Evolutionary conservation across 2,888 invertebrate species (phyloP).

Genomic region (Cenopis cana): DNA sequence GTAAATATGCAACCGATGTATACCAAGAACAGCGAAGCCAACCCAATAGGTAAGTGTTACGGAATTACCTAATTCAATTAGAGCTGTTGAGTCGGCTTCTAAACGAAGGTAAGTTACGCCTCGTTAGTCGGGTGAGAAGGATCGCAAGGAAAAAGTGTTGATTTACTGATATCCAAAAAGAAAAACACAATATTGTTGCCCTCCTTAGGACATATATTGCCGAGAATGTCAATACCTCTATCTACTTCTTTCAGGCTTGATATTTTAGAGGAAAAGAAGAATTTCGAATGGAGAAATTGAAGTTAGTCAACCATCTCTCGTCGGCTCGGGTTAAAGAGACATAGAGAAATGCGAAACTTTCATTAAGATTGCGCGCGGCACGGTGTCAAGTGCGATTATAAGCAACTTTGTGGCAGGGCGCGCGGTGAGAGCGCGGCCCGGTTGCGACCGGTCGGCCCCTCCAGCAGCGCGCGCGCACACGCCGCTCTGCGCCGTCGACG

Average conservation of each 20-base stretch:
- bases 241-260: not conserved
- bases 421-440: slow-evolving; percentile 82
- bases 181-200: slow-evolving; percentile 13
- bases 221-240: not conserved
- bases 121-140: slow-evolving; percentile 46
- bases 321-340: slow-evolving; percentile 55
- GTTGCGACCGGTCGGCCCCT: slow-evolving; percentile 84
- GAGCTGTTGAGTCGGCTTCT: slow-evolving; percentile 64
- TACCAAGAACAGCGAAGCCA: slow-evolving; percentile 62
- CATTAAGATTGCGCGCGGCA: slow-evolving; percentile 75
- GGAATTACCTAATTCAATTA: slow-evolving; percentile 78
- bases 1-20: slow-evolving; percentile 44
- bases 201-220: not conserved
- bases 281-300: slow-evolving; percentile 32
- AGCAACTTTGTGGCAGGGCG: slow-evolving; percentile 72
- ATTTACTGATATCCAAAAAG: slow-evolving; percentile 21
- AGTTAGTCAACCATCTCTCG: slow-evolving; percentile 39
- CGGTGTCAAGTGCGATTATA: slow-evolving; percentile 84
- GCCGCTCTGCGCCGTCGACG: slow-evolving; percentile 80
- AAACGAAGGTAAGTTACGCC: slow-evolving; percentile 47
- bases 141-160: slow-evolving; percentile 42
- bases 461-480: slow-evolving; percentile 72
- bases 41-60: slow-evolving; percentile 60
- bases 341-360: slow-evolving; percentile 81
- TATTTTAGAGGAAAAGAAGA: not conserved